Conservation (phyloP, 1,140 invertebrate genomes). For the Antheraea mylitta region DNA sequence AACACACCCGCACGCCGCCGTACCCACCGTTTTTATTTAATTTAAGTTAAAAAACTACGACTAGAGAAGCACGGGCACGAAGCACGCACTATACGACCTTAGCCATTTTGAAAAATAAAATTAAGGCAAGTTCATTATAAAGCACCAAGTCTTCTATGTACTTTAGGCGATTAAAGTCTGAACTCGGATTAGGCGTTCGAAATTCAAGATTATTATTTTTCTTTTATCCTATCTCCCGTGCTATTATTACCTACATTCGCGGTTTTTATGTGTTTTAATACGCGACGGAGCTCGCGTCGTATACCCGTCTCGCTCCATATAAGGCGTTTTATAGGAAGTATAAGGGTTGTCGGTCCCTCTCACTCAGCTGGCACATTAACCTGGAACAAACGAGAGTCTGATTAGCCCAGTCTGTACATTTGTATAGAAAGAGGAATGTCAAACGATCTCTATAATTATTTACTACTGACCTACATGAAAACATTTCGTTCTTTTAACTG, state of each 20-base stretch:
- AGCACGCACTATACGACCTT: conserved; percentile 30
- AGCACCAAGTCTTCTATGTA: conserved; percentile 40
- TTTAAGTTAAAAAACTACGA: conserved; percentile 17
- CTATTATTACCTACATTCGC: conserved; percentile 66
- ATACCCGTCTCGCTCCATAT: conserved; percentile 68
- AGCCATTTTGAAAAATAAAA: conserved; percentile 39
- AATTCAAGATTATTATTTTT: conserved; percentile 23
- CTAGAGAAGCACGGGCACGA: conserved; percentile 14
- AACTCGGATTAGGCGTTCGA: conserved; percentile 38
- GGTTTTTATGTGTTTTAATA: conserved; percentile 51
- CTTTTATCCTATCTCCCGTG: conserved; percentile 26
- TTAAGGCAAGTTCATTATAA: conserved; percentile 46
- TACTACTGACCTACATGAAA: conserved; percentile 19
- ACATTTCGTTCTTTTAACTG: conserved; percentile 4
- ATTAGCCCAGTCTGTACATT: conserved; percentile 29
- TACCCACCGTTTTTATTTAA: conserved; percentile 27
- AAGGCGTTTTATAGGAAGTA: conserved; percentile 51
- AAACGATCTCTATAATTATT: conserved; percentile 9
- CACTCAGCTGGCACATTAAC: conserved; percentile 44
- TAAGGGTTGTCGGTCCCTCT: conserved; percentile 41
- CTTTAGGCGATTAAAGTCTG: conserved; percentile 29
- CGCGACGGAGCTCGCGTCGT: conserved; percentile 55
- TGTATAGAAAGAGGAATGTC: not conserved
- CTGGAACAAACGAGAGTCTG: conserved; percentile 58
- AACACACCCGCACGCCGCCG: conserved; percentile 33